These are phyloP conservation scores for Merodon equestris DNA, from an alignment of 2,888 invertebrate species.

Conservation along the genomic window DNA sequence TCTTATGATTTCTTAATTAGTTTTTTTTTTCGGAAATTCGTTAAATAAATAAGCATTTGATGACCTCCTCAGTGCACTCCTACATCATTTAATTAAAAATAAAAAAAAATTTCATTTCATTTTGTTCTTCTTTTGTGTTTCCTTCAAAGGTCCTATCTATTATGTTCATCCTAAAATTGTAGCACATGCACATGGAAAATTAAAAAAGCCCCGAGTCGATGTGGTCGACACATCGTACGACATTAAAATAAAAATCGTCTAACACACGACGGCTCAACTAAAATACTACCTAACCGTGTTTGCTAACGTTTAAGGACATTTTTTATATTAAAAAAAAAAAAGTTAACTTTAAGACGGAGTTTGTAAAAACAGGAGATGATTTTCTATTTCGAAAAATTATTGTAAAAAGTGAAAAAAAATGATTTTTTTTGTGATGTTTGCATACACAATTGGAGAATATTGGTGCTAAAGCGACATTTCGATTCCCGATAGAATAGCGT, in stretches of 20 bases:
- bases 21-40: no score
- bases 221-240: conserved; percentile 77
- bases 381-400: conserved; percentile 14
- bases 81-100: conserved; percentile 1
- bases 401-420: conserved; percentile 16
- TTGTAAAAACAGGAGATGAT: conserved; percentile 24
- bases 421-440: conserved; percentile 30
- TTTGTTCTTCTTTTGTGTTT: conserved; percentile 61
- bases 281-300: conserved; percentile 42
- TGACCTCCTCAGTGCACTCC: no score
- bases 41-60: no score
- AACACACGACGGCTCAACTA: conserved; percentile 59
- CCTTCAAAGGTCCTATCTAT: conserved; percentile 74
- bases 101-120: conserved; percentile 36
- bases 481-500: conserved; percentile 1
- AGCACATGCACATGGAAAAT: conserved; percentile 77
- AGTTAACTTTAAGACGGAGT: conserved; percentile 30
- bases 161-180: conserved; percentile 76
- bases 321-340: conserved; percentile 53
- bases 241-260: conserved; percentile 79
- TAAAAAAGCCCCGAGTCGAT: conserved; percentile 74
- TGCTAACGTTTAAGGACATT: conserved; percentile 36
- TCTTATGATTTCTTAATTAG: no score
- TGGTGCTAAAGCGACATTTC: conserved; percentile 44
- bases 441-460: conserved; percentile 14